A percentile compares a stretch with the other conserved stretches of the same genome.
These are phyloP conservation scores for Pardosa pseudoannulata DNA, from an alignment of 2,888 invertebrate species.

Conservation along the genomic window DNA sequence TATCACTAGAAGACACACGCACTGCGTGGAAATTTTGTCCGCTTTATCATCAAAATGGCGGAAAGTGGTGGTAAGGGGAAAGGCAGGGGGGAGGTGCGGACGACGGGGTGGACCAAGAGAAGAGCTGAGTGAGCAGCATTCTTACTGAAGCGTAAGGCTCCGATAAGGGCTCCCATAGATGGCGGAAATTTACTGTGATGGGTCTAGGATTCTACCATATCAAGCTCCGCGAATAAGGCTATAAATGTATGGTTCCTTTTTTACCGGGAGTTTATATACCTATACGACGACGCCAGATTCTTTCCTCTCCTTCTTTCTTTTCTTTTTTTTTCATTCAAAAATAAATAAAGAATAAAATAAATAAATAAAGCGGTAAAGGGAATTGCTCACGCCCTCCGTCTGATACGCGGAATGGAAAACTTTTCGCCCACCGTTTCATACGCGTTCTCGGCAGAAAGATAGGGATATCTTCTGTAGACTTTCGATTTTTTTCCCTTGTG, in stretches of 20 bases:
- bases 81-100: slow-evolving; percentile 2
- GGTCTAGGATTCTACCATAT: slow-evolving; percentile 19
- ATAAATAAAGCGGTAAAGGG: too few species aligned
- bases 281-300: background rate
- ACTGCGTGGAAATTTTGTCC: slow-evolving; percentile 20
- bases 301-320: background rate
- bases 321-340: too few species aligned
- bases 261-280: background rate
- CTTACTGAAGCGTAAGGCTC: slow-evolving; percentile 61
- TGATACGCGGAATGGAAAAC: background rate
- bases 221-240: background rate
- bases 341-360: too few species aligned
- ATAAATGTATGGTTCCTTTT: background rate
- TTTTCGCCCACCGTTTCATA: background rate
- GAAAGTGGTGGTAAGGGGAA: background rate
- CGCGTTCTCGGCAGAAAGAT: background rate
- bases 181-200: slow-evolving; percentile 66
- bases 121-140: slow-evolving; percentile 51
- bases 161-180: slow-evolving; percentile 56
- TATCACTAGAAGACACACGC: slow-evolving; percentile 56
- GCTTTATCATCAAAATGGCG: slow-evolving; percentile 33
- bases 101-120: slow-evolving; percentile 19
- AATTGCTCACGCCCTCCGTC: background rate
- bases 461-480: background rate
- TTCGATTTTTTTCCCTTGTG: background rate